Conservation (phyloP, 1,140 invertebrate species). For the Drosophila hydei region DNA sequence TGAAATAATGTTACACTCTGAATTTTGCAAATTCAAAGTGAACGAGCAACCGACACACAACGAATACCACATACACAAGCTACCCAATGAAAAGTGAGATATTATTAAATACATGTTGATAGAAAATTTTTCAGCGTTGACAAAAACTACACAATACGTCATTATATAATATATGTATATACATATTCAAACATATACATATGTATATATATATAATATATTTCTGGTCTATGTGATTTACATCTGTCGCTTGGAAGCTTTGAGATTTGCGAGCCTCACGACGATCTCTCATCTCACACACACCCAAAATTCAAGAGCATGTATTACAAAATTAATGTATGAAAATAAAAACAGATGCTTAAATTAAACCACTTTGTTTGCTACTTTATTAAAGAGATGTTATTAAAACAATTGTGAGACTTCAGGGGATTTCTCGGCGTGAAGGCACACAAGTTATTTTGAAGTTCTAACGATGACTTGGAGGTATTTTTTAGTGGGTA, state of each 20-base stretch:
- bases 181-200: too few species aligned
- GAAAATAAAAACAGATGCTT: constrained; percentile 37
- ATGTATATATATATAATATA: too few species aligned
- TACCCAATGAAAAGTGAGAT: neutral
- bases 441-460: too few species aligned
- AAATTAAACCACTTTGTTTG: too few species aligned
- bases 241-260: neutral
- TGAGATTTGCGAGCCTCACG: constrained; percentile 38
- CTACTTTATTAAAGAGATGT: too few species aligned
- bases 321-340: constrained; percentile 69
- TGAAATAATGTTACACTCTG: constrained; percentile 33
- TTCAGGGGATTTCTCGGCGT: too few species aligned
- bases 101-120: constrained; percentile 1
- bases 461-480: too few species aligned
- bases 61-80: neutral
- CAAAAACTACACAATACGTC: too few species aligned
- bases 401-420: too few species aligned
- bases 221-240: neutral
- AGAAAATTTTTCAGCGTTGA: neutral
- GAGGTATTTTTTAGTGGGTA: too few species aligned
- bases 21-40: constrained; percentile 32
- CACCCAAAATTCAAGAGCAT: constrained; percentile 51
- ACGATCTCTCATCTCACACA: constrained; percentile 30
- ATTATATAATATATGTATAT: too few species aligned
- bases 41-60: neutral